A percentile compares a stretch with the other conserved stretches of the same genome.
phyloP scores from a whole-genome alignment of 2,888 invertebrate species.

The Mimas tiliae region DNA sequence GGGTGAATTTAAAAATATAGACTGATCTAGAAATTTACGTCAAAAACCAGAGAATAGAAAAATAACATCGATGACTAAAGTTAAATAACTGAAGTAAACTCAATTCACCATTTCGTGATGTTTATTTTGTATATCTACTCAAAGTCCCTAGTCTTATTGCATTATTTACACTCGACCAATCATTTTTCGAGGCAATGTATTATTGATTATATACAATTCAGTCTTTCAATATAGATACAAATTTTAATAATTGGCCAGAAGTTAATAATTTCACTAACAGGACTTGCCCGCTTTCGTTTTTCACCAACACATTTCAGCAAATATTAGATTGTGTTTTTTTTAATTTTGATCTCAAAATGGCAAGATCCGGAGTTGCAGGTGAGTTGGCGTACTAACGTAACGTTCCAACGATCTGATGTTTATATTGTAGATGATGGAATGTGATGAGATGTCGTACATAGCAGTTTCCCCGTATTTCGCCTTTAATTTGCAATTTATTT shows the following conservation, averaged over 20 bases:
- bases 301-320: conserved; percentile 22
- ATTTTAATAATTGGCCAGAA: no score
- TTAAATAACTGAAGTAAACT: neutral
- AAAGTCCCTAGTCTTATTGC: no score
- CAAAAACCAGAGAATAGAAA: neutral
- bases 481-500: conserved; percentile 24
- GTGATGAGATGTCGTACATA: conserved; percentile 18
- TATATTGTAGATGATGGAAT: conserved; percentile 25
- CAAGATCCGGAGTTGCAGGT: conserved; percentile 47
- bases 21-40: neutral
- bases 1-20: neutral
- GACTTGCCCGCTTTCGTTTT: neutral
- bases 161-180: no score
- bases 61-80: neutral
- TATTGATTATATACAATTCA: neutral
- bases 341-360: conserved; percentile 50
- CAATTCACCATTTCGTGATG: neutral
- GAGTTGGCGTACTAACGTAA: conserved; percentile 53
- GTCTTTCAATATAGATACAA: no score
- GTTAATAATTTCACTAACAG: neutral
- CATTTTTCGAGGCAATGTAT: neutral
- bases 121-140: neutral
- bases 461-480: conserved; percentile 19
- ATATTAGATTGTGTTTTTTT: conserved; percentile 4
- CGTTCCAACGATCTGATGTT: conserved; percentile 67